Base-by-base conservation (phyloP, 2,797 vertebrate species). In the Takifugu ocellatus region DNA sequence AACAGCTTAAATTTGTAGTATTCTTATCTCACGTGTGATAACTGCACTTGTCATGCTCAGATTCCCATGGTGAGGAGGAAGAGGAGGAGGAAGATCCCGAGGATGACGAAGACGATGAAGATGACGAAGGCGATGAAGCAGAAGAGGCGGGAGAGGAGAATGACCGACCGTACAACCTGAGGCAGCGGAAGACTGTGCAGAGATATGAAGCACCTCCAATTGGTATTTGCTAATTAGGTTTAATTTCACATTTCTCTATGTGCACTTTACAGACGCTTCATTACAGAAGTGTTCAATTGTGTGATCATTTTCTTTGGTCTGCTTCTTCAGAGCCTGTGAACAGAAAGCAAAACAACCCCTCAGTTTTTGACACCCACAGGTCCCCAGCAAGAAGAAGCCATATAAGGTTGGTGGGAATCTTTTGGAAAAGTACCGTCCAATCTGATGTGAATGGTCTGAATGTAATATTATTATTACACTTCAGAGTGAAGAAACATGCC, bases 301-400 rank as follows among this genome's bases (percentile, higher is more conserved):
- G 2, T 66, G 25, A 74, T 47, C 46, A 27, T 16, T 49, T 1
- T 0, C 6, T 51, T 56, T 61, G 25, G 9, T 29, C 29, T 48
- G 77, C 74, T 39, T 31, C 64, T 54, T 68, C 83, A 98, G 97
- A 97, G 85, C 97, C 97, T 60, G 96, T 95, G 84, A 97, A 96
- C 91, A 94, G 97, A 78, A 98, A 95, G 86, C 97, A 96, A 87
- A 95, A 93, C 85, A 95, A 96, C 86, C 95, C 92, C 67, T 92
- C 96, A 0, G 88, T 99, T 67, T 99, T 99, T 84, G 96, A 98
- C 90, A 98, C 97, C 49, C 97, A 97, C 77, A 92, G 95, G 89
- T 99, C 97, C 85, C 96, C 97, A 87, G 97, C 97, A 63, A 93
- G 97, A 91, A 94, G 96, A 94, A 98, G 96, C 89, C 96, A 98